Evolutionary conservation across 2,888 invertebrate species (phyloP), one percentile per base, ranked within the genome.

Genomic region (Zygaena filipendulae): DNA sequence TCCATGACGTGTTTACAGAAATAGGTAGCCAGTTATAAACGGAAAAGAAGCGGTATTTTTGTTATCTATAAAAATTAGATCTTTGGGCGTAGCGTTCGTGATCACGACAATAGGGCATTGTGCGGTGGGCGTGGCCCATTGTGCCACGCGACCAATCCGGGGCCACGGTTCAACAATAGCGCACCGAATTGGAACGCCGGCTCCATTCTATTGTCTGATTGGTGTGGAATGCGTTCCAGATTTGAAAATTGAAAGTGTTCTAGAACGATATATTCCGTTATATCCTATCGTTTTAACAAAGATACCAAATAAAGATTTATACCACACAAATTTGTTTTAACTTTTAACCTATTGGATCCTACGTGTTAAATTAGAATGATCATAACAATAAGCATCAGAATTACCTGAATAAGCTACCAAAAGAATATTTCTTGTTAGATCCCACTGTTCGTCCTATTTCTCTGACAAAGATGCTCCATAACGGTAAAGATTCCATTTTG

Each of bases 61-160:
- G 7, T 16, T 16, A 16, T 16, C 16, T 16, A 16, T 16, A 16
- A 16, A 42, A 38, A 38, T 34, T 34, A 35, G 35, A 43, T 42
- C 36, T 47, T 52, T 64, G 71, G 74, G 72, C 71, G 72, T 62
- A 39, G 42, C 52, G 36, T 36, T 34, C 40, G 35, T 50, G 42
- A 39, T 39, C 39, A 58, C 63, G 56, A 79, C 77, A 77, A 79
- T 79, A 64, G 75, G 69, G 66, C 46, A 75, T 75, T 77, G 77
- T 74, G 63, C 52, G 42, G 67, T 58, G 55, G 77, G 77, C 77
- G 77, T 68, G 63, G 57, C 59, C 71, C 72, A 77, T 79, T 79
- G 77, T 75, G 49, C 53, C 56, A 47, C 46, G 47, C 62, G 43
- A 44, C 77, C 77, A 79, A 79, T 75, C 58, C 53, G 50, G 44